Conservation (phyloP, 2,797 vertebrate species). For the Spinus olivaceus region DNA sequence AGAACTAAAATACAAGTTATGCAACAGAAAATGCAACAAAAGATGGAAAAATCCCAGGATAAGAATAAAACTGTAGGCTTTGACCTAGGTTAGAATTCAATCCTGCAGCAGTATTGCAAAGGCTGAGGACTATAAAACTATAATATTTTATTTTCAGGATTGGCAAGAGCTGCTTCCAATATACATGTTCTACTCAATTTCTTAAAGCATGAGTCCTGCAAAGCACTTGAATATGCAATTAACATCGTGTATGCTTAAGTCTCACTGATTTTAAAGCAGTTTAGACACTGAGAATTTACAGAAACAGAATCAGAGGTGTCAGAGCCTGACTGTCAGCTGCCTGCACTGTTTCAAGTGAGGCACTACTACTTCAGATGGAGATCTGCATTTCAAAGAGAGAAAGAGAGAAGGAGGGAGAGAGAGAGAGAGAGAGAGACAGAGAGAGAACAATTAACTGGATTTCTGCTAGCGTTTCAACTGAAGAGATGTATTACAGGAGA, state of each 20-base stretch:
- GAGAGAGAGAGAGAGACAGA: accelerated
- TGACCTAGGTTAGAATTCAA: not conserved
- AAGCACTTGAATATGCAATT: not conserved
- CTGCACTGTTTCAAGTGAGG: not conserved
- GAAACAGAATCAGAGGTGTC: not conserved
- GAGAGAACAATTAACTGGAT: not conserved
- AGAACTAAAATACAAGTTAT: not conserved
- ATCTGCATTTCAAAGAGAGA: not conserved
- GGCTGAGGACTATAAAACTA: not conserved
- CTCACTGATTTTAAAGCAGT: not conserved
- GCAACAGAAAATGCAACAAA: slow-evolving; percentile 28
- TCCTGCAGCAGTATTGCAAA: not conserved
- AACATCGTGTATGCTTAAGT: not conserved
- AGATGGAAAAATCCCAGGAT: not conserved
- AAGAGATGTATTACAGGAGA: not conserved
- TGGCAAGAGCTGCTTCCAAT: not conserved
- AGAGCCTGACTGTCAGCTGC: not conserved
- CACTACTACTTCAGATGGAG: not conserved
- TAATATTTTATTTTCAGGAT: not conserved
- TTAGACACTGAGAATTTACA: not conserved
- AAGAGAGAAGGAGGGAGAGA: accelerated
- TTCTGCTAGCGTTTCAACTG: not conserved
- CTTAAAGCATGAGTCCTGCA: not conserved
- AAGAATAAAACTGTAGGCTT: not conserved
- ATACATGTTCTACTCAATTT: not conserved